phyloP scores from a whole-genome alignment of 1,140 invertebrate genomes.

The Calephelis nemesis region DNA sequence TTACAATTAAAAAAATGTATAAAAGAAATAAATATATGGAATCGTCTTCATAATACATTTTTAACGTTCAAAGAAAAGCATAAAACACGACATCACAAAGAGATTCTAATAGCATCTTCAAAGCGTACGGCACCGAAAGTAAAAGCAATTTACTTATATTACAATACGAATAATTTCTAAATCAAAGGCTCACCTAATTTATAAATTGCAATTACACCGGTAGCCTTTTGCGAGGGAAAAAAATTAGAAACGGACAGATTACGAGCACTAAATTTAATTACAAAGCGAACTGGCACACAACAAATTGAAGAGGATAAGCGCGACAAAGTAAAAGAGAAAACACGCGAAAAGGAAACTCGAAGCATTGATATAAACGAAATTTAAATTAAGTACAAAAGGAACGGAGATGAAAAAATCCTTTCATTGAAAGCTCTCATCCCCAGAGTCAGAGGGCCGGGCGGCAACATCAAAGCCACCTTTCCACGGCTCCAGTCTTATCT shows the following conservation, averaged over 20 bases:
- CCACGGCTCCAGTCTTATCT: slow-evolving; percentile 68
- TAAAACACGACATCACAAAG: slow-evolving; percentile 28
- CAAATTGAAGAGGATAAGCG: slow-evolving; percentile 76
- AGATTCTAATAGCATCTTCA: slow-evolving; percentile 34
- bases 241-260: slow-evolving; percentile 68
- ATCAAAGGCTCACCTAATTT: slow-evolving; percentile 68
- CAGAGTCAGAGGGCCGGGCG: slow-evolving; percentile 69
- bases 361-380: slow-evolving; percentile 79
- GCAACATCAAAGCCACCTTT: slow-evolving; percentile 73
- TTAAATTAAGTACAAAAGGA: slow-evolving; percentile 80
- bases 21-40: not conserved
- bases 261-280: slow-evolving; percentile 78
- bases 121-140: slow-evolving; percentile 44
- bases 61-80: slow-evolving; percentile 16
- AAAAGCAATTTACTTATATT: slow-evolving; percentile 52
- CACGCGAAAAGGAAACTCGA: slow-evolving; percentile 73
- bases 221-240: slow-evolving; percentile 45
- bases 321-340: slow-evolving; percentile 78
- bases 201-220: slow-evolving; percentile 74
- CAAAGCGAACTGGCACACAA: slow-evolving; percentile 73
- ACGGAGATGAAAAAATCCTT: slow-evolving; percentile 78
- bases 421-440: slow-evolving; percentile 77
- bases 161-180: slow-evolving; percentile 51
- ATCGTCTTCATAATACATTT: slow-evolving; percentile 3
- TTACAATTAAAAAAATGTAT: slow-evolving; percentile 13